Conservation (phyloP, 2,888 invertebrate species). For the Dione juno region DNA sequence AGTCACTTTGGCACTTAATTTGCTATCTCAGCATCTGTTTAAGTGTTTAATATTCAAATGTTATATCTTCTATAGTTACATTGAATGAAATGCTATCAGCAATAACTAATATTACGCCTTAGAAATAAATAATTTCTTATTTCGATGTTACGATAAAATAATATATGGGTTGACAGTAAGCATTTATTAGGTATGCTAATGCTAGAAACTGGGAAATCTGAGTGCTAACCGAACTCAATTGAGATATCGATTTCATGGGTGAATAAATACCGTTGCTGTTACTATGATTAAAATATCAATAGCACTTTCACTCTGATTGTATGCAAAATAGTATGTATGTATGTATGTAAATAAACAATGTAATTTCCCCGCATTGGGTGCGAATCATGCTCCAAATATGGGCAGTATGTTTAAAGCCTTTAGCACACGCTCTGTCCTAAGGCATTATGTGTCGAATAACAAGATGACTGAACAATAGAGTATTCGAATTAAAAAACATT, state of each 20-base stretch:
- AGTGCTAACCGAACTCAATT: constrained; percentile 46
- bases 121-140: constrained; percentile 33
- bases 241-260: constrained; percentile 70
- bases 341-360: constrained; percentile 61
- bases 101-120: constrained; percentile 16
- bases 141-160: constrained; percentile 38
- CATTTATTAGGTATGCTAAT: constrained; percentile 45
- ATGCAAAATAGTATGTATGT: constrained; percentile 73
- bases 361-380: constrained; percentile 57
- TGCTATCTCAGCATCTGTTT: neutral
- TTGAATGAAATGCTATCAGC: constrained; percentile 18
- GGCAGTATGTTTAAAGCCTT: constrained; percentile 41
- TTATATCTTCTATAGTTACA: constrained; percentile 1
- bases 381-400: constrained; percentile 52
- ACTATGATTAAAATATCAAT: constrained; percentile 78
- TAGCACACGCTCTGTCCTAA: constrained; percentile 29
- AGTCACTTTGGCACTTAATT: neutral
- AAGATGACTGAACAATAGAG: constrained; percentile 37
- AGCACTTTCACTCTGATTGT: constrained; percentile 78
- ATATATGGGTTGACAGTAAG: constrained; percentile 41
- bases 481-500: constrained; percentile 40
- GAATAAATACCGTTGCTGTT: constrained; percentile 58
- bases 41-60: constrained; percentile 1
- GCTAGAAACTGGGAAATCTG: constrained; percentile 40
- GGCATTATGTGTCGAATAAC: constrained; percentile 36